Evolutionary conservation across 2,797 vertebrate genomes (phyloP).

Genomic region (Sebastes itinus): DNA sequence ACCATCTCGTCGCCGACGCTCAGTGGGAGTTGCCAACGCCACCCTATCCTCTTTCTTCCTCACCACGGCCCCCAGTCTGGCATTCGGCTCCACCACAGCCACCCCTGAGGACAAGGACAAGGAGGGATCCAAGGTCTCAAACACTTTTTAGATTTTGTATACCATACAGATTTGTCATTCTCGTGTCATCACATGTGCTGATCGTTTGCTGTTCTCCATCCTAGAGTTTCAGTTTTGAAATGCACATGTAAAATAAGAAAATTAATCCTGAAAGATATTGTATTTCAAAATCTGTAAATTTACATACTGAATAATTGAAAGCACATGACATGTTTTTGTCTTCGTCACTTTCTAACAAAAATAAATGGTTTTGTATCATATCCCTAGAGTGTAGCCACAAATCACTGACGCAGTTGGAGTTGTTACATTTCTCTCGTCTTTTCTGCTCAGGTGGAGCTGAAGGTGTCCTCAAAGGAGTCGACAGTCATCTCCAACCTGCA

Average conservation of each 20-base stretch:
- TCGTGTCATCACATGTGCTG: neutral
- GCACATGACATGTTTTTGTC: neutral
- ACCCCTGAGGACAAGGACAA: constrained; percentile 70
- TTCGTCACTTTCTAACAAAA: neutral
- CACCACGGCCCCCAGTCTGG: constrained; percentile 62
- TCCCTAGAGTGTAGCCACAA: neutral
- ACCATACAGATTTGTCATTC: neutral
- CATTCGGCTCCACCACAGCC: constrained; percentile 72
- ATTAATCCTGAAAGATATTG: neutral
- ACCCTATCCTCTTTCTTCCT: constrained; percentile 71
- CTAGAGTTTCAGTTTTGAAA: neutral
- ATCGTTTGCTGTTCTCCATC: neutral
- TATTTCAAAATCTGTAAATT: neutral
- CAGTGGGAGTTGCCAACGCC: constrained; percentile 84
- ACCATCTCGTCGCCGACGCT: constrained; percentile 87
- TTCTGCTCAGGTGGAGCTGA: constrained; percentile 73
- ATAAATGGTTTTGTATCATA: neutral
- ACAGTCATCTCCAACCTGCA: constrained; percentile 92
- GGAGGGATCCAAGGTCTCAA: constrained; percentile 67
- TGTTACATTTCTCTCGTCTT: neutral
- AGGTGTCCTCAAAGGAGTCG: constrained; percentile 88
- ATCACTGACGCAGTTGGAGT: neutral
- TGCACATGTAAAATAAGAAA: neutral
- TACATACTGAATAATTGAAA: neutral
- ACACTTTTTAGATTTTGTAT: neutral